Base-by-base conservation (phyloP, 23 tunicate species). In the Botrylloides violaceus region DNA sequence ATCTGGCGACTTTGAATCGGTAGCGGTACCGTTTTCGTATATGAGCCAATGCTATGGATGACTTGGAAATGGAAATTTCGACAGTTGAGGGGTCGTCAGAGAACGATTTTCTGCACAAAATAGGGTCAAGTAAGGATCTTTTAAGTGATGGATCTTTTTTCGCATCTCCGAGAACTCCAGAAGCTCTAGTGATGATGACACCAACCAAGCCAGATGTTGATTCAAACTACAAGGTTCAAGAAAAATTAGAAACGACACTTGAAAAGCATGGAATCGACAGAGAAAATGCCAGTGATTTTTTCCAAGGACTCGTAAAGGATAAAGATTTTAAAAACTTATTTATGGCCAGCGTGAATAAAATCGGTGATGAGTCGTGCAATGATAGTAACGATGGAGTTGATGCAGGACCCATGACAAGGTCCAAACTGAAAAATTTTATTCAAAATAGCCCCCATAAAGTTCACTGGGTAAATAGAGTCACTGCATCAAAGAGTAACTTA, bases 231-330 rank as follows among this genome's bases (percentile, higher is more conserved):
- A 12, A 22, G 18, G 22, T 88, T 48, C 77, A 88, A 64, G 80
- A 88, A 2, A 65, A 82, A 12, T 32, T 88, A 50, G 79, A 88
- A 72, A 86, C 75, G 20, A 88, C 73, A 39, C 50, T 88, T 57
- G 84, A 77, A 50, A 88, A 88, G 55, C 88, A 81, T 58, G 96
- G 96, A 30, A 28, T 88, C 28, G 77, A 77, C 49, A 39, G 83
- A 65, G 71, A 85, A 77, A 88, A 88, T 82, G 96, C 78, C 2
- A 72, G 77, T 49, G 81, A 59, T 55, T 72, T 55, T 34, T 50
- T 72, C 22, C 50, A 66, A 66, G 95, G 83, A 32, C 66, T 87
- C 23, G 65, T 87, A 19, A 80, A 76, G 25, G 86, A 87, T 71
- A 71, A 80, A 55, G 61, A 80, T 76, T 84, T 87, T 9, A 66